Conservation (phyloP, 2,113 vertebrate genomes). For the Hydrochoerus hydrochaeris region DNA sequence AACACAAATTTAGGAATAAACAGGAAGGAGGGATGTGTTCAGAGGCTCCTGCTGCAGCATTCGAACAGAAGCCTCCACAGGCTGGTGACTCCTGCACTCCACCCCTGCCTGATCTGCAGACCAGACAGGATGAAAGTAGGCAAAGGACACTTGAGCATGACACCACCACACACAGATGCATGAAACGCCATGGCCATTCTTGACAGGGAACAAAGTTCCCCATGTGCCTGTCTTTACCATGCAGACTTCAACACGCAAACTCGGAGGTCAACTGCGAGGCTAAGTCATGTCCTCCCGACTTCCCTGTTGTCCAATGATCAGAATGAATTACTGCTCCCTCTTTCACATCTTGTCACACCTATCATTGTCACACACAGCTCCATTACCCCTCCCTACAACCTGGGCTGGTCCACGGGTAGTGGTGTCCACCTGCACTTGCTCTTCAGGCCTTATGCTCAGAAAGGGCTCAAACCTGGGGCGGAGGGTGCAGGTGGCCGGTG, state of each 20-base stretch:
- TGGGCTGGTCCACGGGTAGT: background rate
- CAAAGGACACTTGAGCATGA: background rate
- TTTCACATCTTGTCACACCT: no score
- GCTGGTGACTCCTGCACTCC: background rate
- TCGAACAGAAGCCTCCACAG: background rate
- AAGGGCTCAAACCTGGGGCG: background rate
- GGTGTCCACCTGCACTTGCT: background rate
- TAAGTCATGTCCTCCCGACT: background rate
- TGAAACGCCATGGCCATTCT: fast-evolving
- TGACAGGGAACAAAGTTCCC: background rate
- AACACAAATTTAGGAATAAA: background rate
- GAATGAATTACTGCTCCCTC: background rate
- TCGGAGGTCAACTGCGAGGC: background rate
- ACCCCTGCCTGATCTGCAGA: background rate
- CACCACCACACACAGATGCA: background rate
- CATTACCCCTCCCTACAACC: no score
- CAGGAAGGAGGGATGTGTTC: background rate
- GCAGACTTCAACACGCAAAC: background rate
- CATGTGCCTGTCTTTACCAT: background rate
- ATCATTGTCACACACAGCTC: background rate
- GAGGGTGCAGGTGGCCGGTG: background rate
- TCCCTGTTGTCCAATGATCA: background rate
- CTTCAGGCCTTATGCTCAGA: background rate
- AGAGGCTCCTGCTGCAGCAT: background rate
- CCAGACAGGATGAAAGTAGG: background rate